A percentile compares a stretch with the other conserved stretches of the same genome.
phyloP scores from a whole-genome alignment of 2,797 vertebrate genomes.

The Podarcis lilfordi region DNA sequence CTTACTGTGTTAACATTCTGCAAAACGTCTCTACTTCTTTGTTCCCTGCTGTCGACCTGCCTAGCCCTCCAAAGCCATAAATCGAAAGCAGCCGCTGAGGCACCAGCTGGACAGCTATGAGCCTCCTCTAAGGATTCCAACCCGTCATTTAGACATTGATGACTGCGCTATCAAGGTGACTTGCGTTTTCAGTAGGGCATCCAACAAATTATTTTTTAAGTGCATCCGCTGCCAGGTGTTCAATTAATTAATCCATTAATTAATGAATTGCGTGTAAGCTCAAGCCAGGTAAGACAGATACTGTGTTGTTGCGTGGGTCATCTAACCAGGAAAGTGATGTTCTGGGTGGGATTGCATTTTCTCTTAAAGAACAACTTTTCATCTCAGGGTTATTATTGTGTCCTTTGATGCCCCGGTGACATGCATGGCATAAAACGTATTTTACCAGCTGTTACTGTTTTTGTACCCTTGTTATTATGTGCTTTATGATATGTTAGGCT shows the following conservation, averaged over 20 bases:
- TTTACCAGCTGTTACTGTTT: not conserved
- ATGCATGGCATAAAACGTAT: not conserved
- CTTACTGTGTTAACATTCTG: not conserved
- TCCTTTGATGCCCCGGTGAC: not conserved
- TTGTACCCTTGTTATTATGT: not conserved
- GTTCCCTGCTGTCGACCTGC: constrained; percentile 40
- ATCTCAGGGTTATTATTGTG: not conserved
- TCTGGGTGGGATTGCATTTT: not conserved
- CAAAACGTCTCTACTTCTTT: constrained; percentile 46
- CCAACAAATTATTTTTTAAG: not conserved
- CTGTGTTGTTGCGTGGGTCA: not conserved
- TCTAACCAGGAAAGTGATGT: not conserved
- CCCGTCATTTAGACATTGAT: constrained; percentile 85
- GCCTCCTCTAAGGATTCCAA: constrained; percentile 82
- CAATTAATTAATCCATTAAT: not conserved
- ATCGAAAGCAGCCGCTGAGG: constrained; percentile 92
- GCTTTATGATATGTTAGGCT: not conserved
- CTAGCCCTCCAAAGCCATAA: constrained; percentile 90
- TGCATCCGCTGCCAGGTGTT: not conserved
- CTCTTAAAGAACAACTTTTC: not conserved
- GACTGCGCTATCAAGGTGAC: constrained; percentile 94
- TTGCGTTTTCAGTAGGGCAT: constrained; percentile 31
- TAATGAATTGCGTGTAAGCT: not conserved
- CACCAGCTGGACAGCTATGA: constrained; percentile 93
- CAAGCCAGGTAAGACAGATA: not conserved